phyloP scores from a whole-genome alignment of 1,140 invertebrate species.

The Subanguina moxae region DNA sequence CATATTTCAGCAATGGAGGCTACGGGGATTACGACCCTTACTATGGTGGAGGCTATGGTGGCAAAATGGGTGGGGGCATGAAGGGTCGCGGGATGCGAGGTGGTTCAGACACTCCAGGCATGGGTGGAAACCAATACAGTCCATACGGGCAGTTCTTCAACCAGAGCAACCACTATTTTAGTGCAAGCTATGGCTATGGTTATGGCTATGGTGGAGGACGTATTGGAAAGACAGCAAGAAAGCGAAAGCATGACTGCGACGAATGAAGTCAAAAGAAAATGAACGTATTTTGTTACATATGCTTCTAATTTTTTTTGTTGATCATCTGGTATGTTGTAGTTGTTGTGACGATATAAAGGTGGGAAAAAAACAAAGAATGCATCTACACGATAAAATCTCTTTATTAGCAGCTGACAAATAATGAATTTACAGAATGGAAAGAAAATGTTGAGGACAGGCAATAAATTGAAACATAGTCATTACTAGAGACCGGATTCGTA shows the following conservation, averaged over 20 bases:
- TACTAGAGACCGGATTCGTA: too few species aligned
- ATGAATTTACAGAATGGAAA: too few species aligned
- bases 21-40: background rate
- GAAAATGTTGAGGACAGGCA: too few species aligned
- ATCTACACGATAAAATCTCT: too few species aligned
- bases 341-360: too few species aligned
- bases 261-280: background rate
- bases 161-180: background rate
- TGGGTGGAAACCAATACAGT: background rate
- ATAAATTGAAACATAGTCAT: too few species aligned
- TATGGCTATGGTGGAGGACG: background rate
- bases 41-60: slow-evolving; percentile 1
- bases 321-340: too few species aligned
- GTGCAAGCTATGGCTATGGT: background rate
- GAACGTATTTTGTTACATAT: background rate
- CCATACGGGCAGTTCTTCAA: background rate
- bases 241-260: background rate
- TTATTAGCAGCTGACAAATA: too few species aligned
- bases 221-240: background rate
- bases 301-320: background rate
- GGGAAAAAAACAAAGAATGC: too few species aligned
- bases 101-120: background rate
- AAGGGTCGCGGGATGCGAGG: too few species aligned
- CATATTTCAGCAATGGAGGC: too few species aligned
- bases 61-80: background rate